phyloP scores from a whole-genome alignment of 2,797 vertebrate species.

The Scyliorhinus canicula region DNA sequence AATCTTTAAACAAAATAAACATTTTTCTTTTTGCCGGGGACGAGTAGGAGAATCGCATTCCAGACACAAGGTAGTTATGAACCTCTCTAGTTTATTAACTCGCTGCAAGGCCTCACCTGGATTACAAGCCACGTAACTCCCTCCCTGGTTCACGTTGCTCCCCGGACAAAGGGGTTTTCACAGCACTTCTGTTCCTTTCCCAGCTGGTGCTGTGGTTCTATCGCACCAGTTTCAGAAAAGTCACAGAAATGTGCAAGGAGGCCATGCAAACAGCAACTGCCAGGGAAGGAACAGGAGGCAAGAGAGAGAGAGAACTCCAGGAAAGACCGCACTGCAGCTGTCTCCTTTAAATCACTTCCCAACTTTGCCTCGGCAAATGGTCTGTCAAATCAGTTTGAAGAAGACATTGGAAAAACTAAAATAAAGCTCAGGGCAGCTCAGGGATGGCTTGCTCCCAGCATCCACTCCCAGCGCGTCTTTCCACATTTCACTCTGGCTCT shows the following conservation, averaged over 20 bases:
- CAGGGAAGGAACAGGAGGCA: conserved; percentile 57
- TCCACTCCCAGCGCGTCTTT: background rate
- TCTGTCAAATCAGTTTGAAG: conserved; percentile 56
- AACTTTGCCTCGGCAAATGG: conserved; percentile 60
- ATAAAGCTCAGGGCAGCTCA: background rate
- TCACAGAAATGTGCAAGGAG: conserved; percentile 55
- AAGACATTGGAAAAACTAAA: conserved; percentile 54
- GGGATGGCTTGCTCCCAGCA: background rate
- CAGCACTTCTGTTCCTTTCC: conserved; percentile 44
- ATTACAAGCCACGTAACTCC: background rate
- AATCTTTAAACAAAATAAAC: background rate
- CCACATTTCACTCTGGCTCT: background rate
- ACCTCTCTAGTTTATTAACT: background rate
- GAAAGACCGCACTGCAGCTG: conserved; percentile 67
- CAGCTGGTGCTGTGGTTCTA: conserved; percentile 55
- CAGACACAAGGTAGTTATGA: background rate
- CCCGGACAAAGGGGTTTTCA: conserved; percentile 37
- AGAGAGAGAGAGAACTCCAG: conserved; percentile 58
- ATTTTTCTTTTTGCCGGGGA: no score
- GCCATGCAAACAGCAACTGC: conserved; percentile 58
- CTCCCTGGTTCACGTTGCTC: background rate
- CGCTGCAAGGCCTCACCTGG: background rate
- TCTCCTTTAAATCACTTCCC: conserved; percentile 64
- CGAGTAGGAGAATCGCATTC: background rate
- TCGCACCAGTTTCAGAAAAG: conserved; percentile 54